Conservation (phyloP, 2,113 vertebrate genomes). For the Paradoxurus hermaphroditus region DNA sequence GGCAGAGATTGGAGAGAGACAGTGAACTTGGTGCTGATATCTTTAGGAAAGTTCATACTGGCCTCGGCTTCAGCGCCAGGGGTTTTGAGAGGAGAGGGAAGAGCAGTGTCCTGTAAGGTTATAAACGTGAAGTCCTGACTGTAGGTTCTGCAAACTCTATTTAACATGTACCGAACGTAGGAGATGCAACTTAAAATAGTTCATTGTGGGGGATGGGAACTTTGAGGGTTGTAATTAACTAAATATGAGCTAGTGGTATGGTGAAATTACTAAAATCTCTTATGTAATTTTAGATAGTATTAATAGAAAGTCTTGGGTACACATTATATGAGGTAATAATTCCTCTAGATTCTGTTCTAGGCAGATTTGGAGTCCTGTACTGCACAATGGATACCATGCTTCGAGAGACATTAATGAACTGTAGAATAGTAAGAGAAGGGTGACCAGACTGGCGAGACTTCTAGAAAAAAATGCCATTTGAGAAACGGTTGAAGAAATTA, state of each 20-base stretch:
- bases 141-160: slow-evolving; percentile 1
- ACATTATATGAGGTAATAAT: not conserved
- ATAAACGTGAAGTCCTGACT: not conserved
- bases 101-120: not conserved
- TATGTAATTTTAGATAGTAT: slow-evolving; percentile 10
- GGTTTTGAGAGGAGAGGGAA: not conserved
- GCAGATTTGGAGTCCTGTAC: not conserved
- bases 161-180: slow-evolving; percentile 28
- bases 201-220: slow-evolving; percentile 29
- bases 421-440: not conserved
- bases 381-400: not conserved
- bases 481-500: not conserved
- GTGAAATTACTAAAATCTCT: slow-evolving; percentile 43
- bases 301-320: slow-evolving; percentile 43
- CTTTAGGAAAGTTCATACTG: not conserved
- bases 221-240: slow-evolving; percentile 30
- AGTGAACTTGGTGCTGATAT: not conserved
- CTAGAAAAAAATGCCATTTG: not conserved
- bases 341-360: slow-evolving; percentile 7
- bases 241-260: slow-evolving; percentile 28
- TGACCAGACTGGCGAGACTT: not conserved
- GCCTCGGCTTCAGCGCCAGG: not conserved
- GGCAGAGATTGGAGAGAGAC: not conserved
- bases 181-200: slow-evolving; percentile 27
- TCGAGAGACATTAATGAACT: not conserved